Evolutionary conservation across 2,888 invertebrate species (phyloP), one percentile per base, ranked within the genome.

Genomic region (Anarsia innoxiella): DNA sequence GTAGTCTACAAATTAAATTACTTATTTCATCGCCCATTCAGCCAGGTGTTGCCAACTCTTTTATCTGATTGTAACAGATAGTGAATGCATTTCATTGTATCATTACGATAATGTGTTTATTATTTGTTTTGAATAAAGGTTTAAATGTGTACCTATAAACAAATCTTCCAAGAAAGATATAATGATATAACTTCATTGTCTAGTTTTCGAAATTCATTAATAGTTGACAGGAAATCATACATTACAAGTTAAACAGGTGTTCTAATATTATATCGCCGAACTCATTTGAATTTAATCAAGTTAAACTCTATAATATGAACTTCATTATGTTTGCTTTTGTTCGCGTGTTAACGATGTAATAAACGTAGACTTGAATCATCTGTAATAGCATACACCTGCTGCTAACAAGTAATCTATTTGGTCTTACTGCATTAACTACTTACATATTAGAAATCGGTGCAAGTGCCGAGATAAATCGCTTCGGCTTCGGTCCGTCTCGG

Each of bases 381-480:
- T 23, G 10, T 37, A 37, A 31, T 31, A 25, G 31, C 10, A 6
- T 15, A 25, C 36, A 37, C 36, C 36, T 31, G 36, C 36, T 14
- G 13, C 29, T 12, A 28, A 28, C 28, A n/a, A 15, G 19, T 23
- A 23, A 33, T 27, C 15, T 33, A 29, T 29, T 37, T 35, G 30
- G 16, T 27, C 26, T 15, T 34, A 27, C 19, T 33, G 23, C 25
- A 14, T 27, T n/a, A 27, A 11, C 10, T 26, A 15, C 6, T n/a
- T 12, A 16, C 27, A 29, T 23, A 46, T 37, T 41, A 45, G 31
- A 48, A 62, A 53, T 50, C 44, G 42, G 47, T 51, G 42, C 51
- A 59, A 61, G 51, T 56, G 45, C 30, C 39, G 41, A 48, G 44
- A 56, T 61, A 58, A 64, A 66, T 66, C 55, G 56, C 55, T 46